Base-by-base conservation (phyloP, 2,888 invertebrate genomes). In the Drosophila peninsularis region DNA sequence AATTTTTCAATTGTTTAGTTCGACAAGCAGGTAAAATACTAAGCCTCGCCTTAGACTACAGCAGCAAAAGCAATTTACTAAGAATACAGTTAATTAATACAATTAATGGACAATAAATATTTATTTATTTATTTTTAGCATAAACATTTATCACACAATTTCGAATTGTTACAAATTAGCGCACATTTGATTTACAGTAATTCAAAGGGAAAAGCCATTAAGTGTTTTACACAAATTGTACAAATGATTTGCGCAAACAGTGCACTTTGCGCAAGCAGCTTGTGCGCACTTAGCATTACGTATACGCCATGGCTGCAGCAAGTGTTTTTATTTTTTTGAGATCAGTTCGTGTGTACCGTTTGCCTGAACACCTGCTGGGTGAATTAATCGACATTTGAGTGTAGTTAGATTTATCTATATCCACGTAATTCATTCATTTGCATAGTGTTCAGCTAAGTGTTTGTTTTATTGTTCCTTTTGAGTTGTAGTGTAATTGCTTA, bases 381-480 rank as follows among this genome's bases (percentile, higher is more conserved):
- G 13, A 32, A 30, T 39, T 45, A 37, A 17, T 56, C 24, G 7
- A 17, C 13, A 17, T 10, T 32, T 32, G 19, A 30, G 32, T 32
- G 11, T 3, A 32, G n/a, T 42, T 1, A 10, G 34, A 30, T 36
- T 19, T 57, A 44, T 53, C 37, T 4, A 44, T 60, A 75, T 66
- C 62, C 32, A 56, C 39, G 58, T 64, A 65, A 62, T 27, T 37
- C 19, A 32, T 24, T 32, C 11, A 71, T 58, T 62, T 66, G 39
- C 50, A 57, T 57, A 30, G 36, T 10, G 10, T 32, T 63, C 13
- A 17, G 17, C 42, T 21, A 42, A 52, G 14, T 44, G 37, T 11
- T 30, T 30, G 30, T 10, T 24, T 24, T 24, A 5, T 24, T 24
- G 5, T 24, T 24, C 5, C 24, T 24, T 24, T n/a, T n/a, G n/a